phyloP scores from a whole-genome alignment of 1,140 invertebrate species.

The Uloborus diversus region DNA sequence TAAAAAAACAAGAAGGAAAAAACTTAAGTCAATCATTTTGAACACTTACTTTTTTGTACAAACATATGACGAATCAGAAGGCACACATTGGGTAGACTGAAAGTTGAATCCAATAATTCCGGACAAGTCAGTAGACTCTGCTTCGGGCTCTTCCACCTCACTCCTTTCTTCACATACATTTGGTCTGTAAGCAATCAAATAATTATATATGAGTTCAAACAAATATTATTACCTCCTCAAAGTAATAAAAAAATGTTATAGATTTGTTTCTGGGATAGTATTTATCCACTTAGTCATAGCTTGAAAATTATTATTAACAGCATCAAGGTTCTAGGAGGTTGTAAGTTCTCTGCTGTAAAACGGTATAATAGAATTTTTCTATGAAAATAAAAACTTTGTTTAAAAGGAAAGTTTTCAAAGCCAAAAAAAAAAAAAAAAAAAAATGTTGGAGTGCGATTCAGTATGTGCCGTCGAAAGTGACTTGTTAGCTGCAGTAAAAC shows the following conservation, averaged over 20 bases:
- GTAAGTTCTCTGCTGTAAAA: not conserved
- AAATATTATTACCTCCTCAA: not conserved
- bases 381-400: too few relatives aligned
- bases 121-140: constrained; percentile 33
- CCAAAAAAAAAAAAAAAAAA: too few relatives aligned
- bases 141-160: constrained; percentile 60
- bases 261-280: not conserved
- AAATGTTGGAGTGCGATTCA: too few relatives aligned
- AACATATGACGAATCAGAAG: constrained; percentile 70
- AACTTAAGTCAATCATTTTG: too few relatives aligned
- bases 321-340: not conserved
- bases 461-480: too few relatives aligned
- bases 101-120: constrained; percentile 62
- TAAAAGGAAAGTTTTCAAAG: too few relatives aligned
- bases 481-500: too few relatives aligned
- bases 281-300: not conserved
- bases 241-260: not conserved
- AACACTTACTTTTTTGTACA: constrained; percentile 66
- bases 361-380: not conserved
- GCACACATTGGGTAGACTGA: constrained; percentile 68
- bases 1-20: too few relatives aligned
- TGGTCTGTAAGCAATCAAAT: constrained; percentile 54
- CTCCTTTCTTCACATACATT: constrained; percentile 69
- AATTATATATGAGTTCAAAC: not conserved
- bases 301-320: not conserved